A percentile compares a stretch with the other conserved stretches of the same genome.
phyloP scores from a whole-genome alignment of 2,888 invertebrate species.

The Drosophila silvestris region DNA sequence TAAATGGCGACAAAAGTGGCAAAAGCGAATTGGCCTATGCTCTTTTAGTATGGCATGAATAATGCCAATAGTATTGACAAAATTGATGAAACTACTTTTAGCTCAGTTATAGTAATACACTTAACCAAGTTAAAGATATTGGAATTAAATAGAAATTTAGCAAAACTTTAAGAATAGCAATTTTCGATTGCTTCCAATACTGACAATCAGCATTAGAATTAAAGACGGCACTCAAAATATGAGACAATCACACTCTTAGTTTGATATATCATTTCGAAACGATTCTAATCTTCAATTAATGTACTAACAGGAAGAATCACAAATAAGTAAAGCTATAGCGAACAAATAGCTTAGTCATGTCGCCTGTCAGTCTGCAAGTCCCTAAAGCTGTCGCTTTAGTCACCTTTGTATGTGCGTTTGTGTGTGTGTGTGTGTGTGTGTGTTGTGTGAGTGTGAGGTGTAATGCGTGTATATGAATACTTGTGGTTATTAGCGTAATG shows the following conservation, averaged over 20 bases:
- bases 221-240: neutral
- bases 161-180: neutral
- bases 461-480: slow-evolving; percentile 12
- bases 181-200: neutral
- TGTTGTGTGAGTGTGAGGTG: neutral
- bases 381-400: neutral
- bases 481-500: slow-evolving; percentile 60
- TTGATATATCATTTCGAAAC: neutral
- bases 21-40: slow-evolving; percentile 4
- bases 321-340: neutral
- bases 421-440: neutral
- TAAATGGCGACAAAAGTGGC: slow-evolving; percentile 54
- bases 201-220: neutral
- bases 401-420: neutral
- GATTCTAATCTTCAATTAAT: neutral
- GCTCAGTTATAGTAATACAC: neutral
- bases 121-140: neutral
- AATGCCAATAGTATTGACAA: neutral
- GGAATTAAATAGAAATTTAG: neutral
- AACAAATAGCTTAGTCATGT: neutral
- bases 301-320: neutral
- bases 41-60: neutral
- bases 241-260: neutral
- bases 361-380: neutral
- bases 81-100: neutral